These are phyloP conservation scores for Automeris io DNA, from an alignment of 2,888 invertebrate genomes.

Conservation along the genomic window DNA sequence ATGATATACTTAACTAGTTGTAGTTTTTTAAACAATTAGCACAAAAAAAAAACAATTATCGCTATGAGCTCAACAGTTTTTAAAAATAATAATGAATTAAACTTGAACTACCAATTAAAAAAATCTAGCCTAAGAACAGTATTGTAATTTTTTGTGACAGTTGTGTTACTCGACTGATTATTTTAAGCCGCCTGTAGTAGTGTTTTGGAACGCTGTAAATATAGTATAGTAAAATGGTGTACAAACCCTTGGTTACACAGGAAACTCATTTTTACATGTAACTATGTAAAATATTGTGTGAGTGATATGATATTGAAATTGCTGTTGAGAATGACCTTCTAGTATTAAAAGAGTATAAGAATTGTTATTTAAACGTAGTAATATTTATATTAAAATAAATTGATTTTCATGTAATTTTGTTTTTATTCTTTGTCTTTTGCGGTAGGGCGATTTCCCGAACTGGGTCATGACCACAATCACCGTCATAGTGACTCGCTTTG, in stretches of 20 bases:
- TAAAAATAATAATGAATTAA: too few species aligned
- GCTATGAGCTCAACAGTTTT: too few species aligned
- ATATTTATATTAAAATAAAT: constrained; percentile 46
- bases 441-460: too few species aligned
- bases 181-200: constrained; percentile 55
- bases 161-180: constrained; percentile 72
- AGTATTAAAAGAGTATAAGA: constrained; percentile 58
- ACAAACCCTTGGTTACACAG: constrained; percentile 76
- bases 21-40: too few species aligned
- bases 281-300: constrained; percentile 38
- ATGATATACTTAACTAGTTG: too few species aligned
- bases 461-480: too few species aligned
- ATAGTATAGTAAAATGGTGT: constrained; percentile 45
- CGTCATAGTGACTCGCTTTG: too few species aligned
- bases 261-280: constrained; percentile 48
- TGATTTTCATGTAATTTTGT: constrained; percentile 39
- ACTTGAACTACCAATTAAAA: too few species aligned
- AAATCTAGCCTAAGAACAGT: constrained; percentile 41
- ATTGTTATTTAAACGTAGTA: constrained; percentile 55
- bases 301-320: constrained; percentile 45
- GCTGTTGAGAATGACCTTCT: constrained; percentile 67
- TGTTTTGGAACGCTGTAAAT: constrained; percentile 62
- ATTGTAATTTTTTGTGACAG: constrained; percentile 67
- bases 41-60: too few species aligned
- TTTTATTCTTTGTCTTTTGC: constrained; percentile 25